These are phyloP conservation scores for Halocaridina rubra DNA, from an alignment of 2,888 invertebrate species.

Conservation along the genomic window DNA sequence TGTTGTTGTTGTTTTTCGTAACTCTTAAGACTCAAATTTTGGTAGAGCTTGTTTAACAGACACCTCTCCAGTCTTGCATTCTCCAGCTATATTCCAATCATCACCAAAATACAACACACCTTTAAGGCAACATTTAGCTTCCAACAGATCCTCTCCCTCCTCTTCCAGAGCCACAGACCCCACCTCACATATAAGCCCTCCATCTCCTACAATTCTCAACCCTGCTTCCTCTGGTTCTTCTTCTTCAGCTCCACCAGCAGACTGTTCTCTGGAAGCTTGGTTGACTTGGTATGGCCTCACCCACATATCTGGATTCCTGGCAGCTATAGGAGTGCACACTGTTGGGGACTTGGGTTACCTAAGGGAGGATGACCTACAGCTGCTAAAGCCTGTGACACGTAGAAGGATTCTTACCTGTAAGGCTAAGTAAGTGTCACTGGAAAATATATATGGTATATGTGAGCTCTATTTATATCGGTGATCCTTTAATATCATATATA, in stretches of 20 bases:
- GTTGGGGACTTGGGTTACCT: conserved; percentile 33
- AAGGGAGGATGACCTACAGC: conserved; percentile 43
- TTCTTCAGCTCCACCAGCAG: conserved; percentile 29
- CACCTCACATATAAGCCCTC: background rate
- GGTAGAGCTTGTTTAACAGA: background rate
- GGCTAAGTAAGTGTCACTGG: conserved; percentile 5
- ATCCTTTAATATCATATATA: no score
- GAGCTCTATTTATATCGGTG: no score
- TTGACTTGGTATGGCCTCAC: conserved; percentile 47
- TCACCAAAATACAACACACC: background rate
- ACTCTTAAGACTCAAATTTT: no score
- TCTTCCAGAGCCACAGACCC: background rate
- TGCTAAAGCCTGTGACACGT: conserved; percentile 44
- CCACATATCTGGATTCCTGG: conserved; percentile 40
- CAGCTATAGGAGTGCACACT: conserved; percentile 33
- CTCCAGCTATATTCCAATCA: background rate
- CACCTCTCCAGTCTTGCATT: background rate
- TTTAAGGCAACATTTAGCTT: no score
- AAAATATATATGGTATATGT: no score
- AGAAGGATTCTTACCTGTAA: conserved; percentile 37
- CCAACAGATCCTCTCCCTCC: background rate
- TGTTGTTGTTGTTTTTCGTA: no score
- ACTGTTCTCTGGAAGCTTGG: conserved; percentile 48
- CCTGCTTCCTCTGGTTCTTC: background rate
- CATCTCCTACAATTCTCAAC: background rate